Conservation (phyloP, 1,140 invertebrate genomes). For the Cheumatopsyche charites region DNA sequence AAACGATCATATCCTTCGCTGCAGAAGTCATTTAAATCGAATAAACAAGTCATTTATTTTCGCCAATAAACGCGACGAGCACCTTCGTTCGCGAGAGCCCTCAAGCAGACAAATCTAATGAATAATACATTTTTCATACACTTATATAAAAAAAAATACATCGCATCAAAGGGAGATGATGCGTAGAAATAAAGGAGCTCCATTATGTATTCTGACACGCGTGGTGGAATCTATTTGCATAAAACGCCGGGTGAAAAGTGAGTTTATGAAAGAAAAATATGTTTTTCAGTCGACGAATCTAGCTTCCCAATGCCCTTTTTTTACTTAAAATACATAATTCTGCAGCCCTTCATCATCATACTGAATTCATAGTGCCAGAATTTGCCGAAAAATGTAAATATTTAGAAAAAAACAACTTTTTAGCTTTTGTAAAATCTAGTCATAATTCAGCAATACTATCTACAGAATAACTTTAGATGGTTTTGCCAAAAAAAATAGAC, state of each 20-base stretch:
- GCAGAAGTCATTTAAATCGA: constrained; percentile 44
- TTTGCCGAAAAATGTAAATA: not conserved
- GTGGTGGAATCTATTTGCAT: constrained; percentile 48
- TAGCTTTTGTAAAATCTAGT: no score
- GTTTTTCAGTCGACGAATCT: constrained; percentile 39
- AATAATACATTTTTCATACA: constrained; percentile 46
- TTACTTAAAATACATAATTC: constrained; percentile 29
- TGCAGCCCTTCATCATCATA: no score
- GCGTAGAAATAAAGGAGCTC: constrained; percentile 45
- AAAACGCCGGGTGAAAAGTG: constrained; percentile 43
- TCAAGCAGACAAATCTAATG: constrained; percentile 43
- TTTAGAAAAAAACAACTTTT: no score
- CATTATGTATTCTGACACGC: constrained; percentile 47
- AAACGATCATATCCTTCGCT: constrained; percentile 11
- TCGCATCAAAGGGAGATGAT: constrained; percentile 46
- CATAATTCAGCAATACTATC: no score
- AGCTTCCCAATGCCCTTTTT: constrained; percentile 6
- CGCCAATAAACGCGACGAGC: constrained; percentile 36
- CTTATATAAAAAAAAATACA: constrained; percentile 45
- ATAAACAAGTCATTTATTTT: constrained; percentile 48
- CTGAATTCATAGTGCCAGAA: no score
- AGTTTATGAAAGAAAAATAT: constrained; percentile 46
- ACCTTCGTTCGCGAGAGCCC: not conserved
- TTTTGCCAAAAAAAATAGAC: no score
- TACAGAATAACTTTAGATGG: no score